These are phyloP conservation scores for Trichoplusia ni DNA, from an alignment of 1,140 invertebrate genomes.

Conservation along the genomic window DNA sequence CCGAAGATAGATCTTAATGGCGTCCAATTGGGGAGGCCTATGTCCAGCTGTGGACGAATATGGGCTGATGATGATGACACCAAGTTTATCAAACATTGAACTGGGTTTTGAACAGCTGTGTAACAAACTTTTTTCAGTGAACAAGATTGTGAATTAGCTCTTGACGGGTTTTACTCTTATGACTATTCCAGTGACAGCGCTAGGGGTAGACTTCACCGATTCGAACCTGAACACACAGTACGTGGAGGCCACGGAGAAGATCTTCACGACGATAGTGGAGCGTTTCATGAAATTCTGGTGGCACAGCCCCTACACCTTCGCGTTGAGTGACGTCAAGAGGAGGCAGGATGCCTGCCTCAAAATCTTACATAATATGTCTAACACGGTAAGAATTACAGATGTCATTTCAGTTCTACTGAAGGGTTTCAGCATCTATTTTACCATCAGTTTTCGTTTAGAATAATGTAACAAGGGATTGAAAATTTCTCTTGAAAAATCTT, in stretches of 20 bases:
- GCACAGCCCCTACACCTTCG: constrained; percentile 53
- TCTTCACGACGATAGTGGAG: constrained; percentile 60
- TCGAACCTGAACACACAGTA: constrained; percentile 56
- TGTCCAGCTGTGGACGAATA: too few relatives aligned
- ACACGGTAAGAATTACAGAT: constrained; percentile 44
- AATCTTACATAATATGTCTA: constrained; percentile 63
- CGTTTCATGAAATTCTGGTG: constrained; percentile 67
- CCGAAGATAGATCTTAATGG: too few relatives aligned
- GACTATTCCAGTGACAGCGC: constrained; percentile 54
- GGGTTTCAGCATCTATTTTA: too few relatives aligned
- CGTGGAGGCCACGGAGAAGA: constrained; percentile 55
- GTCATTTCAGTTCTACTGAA: too few relatives aligned
- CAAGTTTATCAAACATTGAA: too few relatives aligned
- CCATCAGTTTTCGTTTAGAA: too few relatives aligned
- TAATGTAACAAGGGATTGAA: too few relatives aligned
- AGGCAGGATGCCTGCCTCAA: constrained; percentile 58
- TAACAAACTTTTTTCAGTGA: too few relatives aligned
- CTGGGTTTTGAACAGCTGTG: too few relatives aligned
- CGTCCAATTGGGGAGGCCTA: too few relatives aligned
- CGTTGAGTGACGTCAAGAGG: constrained; percentile 48
- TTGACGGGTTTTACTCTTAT: background rate
- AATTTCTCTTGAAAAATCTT: too few relatives aligned
- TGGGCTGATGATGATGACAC: too few relatives aligned
- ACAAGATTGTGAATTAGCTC: background rate
- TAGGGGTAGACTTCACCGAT: constrained; percentile 67